Evolutionary conservation across 2,113 vertebrate species (phyloP).

Genomic region (Corydoras maculifer): DNA sequence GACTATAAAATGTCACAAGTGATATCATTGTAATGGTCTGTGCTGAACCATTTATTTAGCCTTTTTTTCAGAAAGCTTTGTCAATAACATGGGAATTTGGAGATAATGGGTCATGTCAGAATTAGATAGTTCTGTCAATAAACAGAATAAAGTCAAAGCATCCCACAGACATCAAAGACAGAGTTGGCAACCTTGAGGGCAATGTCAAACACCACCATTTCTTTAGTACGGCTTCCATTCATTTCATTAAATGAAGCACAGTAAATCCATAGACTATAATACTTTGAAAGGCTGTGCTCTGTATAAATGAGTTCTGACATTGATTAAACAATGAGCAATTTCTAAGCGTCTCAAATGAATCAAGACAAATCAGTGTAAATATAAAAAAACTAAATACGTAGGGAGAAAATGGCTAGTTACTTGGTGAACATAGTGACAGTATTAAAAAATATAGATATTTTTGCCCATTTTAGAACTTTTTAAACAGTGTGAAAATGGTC

Average conservation of each 20-base stretch:
- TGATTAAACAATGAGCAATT: slow-evolving; percentile 30
- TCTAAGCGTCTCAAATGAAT: slow-evolving; percentile 23
- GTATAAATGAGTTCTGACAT: slow-evolving; percentile 28
- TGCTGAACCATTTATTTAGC: not conserved
- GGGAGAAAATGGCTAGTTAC: slow-evolving; percentile 14
- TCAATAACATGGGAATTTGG: slow-evolving; percentile 23
- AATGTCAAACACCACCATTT: slow-evolving; percentile 33
- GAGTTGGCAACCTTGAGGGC: slow-evolving; percentile 34
- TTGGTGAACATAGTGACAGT: slow-evolving; percentile 6
- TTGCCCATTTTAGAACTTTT: not conserved
- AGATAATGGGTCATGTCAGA: slow-evolving; percentile 27
- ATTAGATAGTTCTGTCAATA: slow-evolving; percentile 35
- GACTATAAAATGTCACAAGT: no score
- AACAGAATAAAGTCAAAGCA: slow-evolving; percentile 36
- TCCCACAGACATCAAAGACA: slow-evolving; percentile 25
- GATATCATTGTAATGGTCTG: not conserved
- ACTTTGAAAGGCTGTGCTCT: slow-evolving; percentile 20
- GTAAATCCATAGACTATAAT: slow-evolving; percentile 23
- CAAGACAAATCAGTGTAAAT: slow-evolving; percentile 4
- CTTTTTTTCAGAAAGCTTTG: not conserved
- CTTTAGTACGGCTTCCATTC: slow-evolving; percentile 26
- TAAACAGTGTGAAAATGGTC: not conserved
- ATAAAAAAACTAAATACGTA: not conserved
- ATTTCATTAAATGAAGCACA: slow-evolving; percentile 28
- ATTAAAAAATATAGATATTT: not conserved